A percentile compares a stretch with the other conserved stretches of the same genome.
These are phyloP conservation scores for Drosophila setosimentum DNA, from an alignment of 2,888 invertebrate species.

Conservation along the genomic window DNA sequence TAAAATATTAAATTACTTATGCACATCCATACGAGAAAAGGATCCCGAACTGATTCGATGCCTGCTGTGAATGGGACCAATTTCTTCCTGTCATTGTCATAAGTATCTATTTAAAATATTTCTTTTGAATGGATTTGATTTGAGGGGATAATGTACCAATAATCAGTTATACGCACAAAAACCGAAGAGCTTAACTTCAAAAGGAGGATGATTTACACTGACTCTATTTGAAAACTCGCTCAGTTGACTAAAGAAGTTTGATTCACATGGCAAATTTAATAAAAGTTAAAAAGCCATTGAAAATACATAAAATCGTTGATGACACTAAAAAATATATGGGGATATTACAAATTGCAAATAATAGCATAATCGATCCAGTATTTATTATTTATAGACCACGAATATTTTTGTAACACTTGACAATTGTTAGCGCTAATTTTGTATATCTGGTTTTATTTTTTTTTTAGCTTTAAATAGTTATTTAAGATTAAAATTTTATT, in stretches of 20 bases:
- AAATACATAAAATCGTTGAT: fast-evolving
- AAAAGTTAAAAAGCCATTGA: not conserved
- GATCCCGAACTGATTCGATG: constrained; percentile 20
- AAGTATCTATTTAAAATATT: constrained; percentile 31
- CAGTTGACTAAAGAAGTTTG: not conserved
- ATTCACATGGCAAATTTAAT: not conserved
- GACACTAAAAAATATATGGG: not conserved
- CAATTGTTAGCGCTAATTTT: not conserved
- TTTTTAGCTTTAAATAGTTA: not conserved
- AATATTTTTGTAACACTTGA: not conserved
- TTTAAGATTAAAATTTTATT: not conserved
- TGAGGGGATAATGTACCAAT: constrained; percentile 17
- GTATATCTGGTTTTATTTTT: not conserved
- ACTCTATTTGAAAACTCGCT: not conserved
- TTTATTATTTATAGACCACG: not conserved
- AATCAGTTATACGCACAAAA: not conserved
- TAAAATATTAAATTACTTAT: constrained; percentile 76
- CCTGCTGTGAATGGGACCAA: constrained; percentile 16
- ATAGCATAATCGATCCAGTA: not conserved
- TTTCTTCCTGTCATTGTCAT: constrained; percentile 37
- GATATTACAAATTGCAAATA: not conserved
- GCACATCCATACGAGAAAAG: constrained; percentile 45
- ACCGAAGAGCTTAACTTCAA: not conserved
- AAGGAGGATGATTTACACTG: not conserved
- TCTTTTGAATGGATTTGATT: constrained; percentile 23